A percentile compares a stretch with the other conserved stretches of the same genome.
phyloP scores from a whole-genome alignment of 2,113 vertebrate genomes.

The Nothocercus julius region DNA sequence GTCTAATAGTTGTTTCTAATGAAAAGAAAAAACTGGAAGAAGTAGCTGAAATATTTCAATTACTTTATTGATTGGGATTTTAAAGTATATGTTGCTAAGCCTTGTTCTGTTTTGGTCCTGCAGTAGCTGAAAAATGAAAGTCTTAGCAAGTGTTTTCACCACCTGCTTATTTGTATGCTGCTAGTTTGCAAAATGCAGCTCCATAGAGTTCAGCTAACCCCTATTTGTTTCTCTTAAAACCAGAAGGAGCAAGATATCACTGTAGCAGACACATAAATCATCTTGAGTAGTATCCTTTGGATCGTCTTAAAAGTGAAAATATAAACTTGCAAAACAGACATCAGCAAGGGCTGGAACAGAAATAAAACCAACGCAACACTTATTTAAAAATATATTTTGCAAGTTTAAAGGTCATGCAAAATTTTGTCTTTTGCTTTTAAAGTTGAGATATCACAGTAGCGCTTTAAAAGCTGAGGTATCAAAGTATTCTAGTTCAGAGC shows the following conservation, averaged over 20 bases:
- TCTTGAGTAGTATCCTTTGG: not conserved
- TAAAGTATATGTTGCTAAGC: not conserved
- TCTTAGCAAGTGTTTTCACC: not conserved
- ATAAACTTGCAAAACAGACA: not conserved
- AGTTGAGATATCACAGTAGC: not conserved
- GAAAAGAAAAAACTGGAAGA: constrained; percentile 26
- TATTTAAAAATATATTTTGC: not conserved
- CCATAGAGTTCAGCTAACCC: not conserved
- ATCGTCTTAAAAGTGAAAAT: not conserved
- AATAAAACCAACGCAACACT: not conserved
- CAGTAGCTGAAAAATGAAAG: not conserved
- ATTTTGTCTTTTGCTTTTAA: not conserved
- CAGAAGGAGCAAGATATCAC: not conserved
- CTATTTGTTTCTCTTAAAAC: constrained; percentile 12
- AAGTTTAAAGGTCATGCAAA: not conserved
- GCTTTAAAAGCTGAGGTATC: not conserved
- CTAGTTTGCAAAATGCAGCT: not conserved
- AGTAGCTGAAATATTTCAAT: constrained; percentile 2
- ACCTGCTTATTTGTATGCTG: not conserved
- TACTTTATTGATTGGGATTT: not conserved
- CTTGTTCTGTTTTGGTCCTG: not conserved
- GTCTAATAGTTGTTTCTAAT: not conserved
- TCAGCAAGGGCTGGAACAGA: not conserved
- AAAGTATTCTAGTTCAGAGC: not conserved
- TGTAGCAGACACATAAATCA: fast-evolving